A percentile compares a stretch with the other conserved stretches of the same genome.
phyloP scores from a whole-genome alignment of 2,797 vertebrate genomes.

The Octomys mimax region DNA sequence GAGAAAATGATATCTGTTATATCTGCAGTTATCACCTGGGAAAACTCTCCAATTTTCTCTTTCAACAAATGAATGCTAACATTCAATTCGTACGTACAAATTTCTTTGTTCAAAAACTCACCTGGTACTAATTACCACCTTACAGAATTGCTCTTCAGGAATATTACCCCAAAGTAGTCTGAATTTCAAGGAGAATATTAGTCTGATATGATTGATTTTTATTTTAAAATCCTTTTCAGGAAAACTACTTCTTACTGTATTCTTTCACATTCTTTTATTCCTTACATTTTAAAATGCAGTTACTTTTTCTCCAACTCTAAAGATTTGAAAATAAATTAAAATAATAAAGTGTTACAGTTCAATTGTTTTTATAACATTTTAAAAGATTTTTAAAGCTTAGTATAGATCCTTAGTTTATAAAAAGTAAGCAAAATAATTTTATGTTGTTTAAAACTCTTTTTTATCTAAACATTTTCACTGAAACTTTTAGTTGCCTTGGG shows the following conservation, averaged over 20 bases:
- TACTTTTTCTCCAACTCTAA: neutral
- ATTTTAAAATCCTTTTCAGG: conserved; percentile 40
- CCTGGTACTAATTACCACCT: conserved; percentile 7
- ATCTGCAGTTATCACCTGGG: conserved; percentile 14
- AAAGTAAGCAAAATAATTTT: conserved; percentile 41
- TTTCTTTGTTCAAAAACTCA: neutral
- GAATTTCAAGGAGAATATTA: conserved; percentile 20
- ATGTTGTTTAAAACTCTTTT: conserved; percentile 30
- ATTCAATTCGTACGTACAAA: neutral
- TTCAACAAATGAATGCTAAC: conserved; percentile 38
- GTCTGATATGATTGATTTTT: neutral
- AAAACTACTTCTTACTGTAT: neutral
- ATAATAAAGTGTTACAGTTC: neutral
- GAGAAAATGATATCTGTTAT: conserved; percentile 27
- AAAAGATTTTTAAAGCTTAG: conserved; percentile 11
- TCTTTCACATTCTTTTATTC: neutral
- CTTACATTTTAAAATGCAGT: neutral
- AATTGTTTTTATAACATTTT: neutral
- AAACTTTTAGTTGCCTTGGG: conserved; percentile 9
- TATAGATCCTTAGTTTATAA: neutral
- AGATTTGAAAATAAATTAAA: neutral
- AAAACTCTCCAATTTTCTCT: neutral
- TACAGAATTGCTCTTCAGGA: neutral
- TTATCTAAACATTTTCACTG: conserved; percentile 24
- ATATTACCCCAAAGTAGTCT: conserved; percentile 16